A percentile compares a stretch with the other conserved stretches of the same genome.
Evolutionary conservation across 2,797 vertebrate genomes (phyloP).

Genomic region (Pelobates cultripes): DNA sequence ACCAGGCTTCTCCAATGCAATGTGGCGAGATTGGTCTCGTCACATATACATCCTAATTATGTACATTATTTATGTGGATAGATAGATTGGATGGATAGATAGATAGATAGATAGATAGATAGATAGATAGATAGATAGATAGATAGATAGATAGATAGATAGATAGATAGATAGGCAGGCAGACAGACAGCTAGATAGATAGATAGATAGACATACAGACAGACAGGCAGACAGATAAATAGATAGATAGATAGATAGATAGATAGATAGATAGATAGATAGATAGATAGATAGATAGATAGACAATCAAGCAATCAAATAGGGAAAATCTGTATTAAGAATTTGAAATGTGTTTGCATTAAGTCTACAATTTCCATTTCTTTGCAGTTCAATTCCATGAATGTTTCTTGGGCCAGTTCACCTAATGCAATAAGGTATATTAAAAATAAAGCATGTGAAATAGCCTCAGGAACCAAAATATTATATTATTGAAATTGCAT

Average conservation of each 20-base stretch:
- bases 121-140: too few species aligned
- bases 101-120: too few species aligned
- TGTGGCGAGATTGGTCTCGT: too few species aligned
- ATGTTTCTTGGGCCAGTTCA: background rate
- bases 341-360: background rate
- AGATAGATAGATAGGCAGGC: too few species aligned
- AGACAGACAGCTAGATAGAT: too few species aligned
- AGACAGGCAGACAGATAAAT: too few species aligned
- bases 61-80: too few species aligned
- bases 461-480: background rate
- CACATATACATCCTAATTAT: too few species aligned
- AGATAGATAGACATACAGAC: too few species aligned
- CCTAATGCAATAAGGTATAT: background rate
- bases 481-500: background rate
- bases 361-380: background rate
- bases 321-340: background rate
- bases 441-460: background rate
- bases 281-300: too few species aligned
- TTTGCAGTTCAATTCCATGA: background rate
- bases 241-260: background rate
- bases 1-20: too few species aligned
- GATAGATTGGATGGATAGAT: background rate
- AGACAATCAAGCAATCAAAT: background rate
- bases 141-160: too few species aligned
- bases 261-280: background rate